These are phyloP conservation scores for Drosophila pegasa DNA, from an alignment of 2,888 invertebrate genomes.

Conservation along the genomic window DNA sequence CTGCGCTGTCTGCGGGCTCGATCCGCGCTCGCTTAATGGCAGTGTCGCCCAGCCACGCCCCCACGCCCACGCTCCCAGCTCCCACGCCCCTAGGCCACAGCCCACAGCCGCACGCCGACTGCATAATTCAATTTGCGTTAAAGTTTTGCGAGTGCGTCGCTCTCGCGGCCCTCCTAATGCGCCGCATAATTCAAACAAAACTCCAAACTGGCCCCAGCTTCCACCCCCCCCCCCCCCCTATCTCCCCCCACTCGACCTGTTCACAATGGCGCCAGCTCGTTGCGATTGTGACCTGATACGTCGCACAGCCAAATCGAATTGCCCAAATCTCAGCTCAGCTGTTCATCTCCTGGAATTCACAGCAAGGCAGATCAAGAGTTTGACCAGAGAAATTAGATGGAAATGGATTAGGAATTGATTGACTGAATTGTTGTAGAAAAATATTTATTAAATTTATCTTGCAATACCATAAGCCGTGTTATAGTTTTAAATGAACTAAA, in stretches of 20 bases:
- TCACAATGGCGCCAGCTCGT: constrained; percentile 7
- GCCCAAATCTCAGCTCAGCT: neutral
- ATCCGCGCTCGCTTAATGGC: constrained; percentile 56
- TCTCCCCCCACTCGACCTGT: neutral
- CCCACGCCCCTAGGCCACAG: neutral
- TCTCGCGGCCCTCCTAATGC: constrained; percentile 61
- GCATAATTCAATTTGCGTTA: constrained; percentile 76
- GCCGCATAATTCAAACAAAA: constrained; percentile 73
- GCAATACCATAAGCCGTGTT: no score
- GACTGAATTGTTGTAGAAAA: no score
- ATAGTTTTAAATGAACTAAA: no score
- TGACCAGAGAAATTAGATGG: no score
- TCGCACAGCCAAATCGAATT: neutral
- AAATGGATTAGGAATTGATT: no score
- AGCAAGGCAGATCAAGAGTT: no score
- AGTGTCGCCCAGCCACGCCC: neutral
- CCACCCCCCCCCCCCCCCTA: neutral
- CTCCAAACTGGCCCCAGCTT: constrained; percentile 19
- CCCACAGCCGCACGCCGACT: constrained; percentile 33
- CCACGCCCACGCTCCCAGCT: neutral
- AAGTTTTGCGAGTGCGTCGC: constrained; percentile 71
- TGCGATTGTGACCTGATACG: constrained; percentile 15
- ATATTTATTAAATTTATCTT: no score
- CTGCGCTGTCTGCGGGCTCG: constrained; percentile 38
- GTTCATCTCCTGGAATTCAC: no score